Evolutionary conservation across 1,140 invertebrate genomes (phyloP).

Genomic region (Drosophila subobscura): DNA sequence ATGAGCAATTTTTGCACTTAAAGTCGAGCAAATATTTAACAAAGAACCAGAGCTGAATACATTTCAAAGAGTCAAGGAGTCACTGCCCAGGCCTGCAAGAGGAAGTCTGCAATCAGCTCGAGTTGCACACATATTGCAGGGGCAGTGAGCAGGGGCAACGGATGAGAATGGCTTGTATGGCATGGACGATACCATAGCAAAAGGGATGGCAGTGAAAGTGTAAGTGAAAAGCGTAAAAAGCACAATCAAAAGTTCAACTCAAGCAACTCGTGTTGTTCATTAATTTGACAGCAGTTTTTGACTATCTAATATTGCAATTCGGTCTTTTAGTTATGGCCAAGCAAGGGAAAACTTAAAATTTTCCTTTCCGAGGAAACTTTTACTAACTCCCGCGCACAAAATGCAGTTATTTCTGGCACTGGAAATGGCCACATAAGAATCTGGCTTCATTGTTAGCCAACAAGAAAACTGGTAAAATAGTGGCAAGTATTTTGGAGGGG

Average conservation of each 20-base stretch:
- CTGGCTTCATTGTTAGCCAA: too few species aligned
- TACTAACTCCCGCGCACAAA: slow-evolving; percentile 64
- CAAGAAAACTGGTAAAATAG: too few species aligned
- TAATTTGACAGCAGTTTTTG: slow-evolving; percentile 58
- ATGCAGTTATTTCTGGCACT: slow-evolving; percentile 62
- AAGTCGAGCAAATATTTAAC: slow-evolving; percentile 13
- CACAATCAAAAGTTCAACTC: slow-evolving; percentile 21
- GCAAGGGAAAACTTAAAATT: slow-evolving; percentile 35
- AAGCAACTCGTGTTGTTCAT: slow-evolving; percentile 61
- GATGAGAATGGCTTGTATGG: too few species aligned
- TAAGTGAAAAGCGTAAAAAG: background rate
- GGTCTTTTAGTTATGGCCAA: background rate
- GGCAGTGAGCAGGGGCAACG: too few species aligned
- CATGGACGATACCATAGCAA: background rate
- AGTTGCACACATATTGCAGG: slow-evolving; percentile 3
- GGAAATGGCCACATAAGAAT: slow-evolving; percentile 29
- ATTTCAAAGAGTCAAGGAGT: slow-evolving; percentile 19
- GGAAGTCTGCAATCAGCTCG: slow-evolving; percentile 39
- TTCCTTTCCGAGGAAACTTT: slow-evolving; percentile 66
- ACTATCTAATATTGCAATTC: slow-evolving; percentile 56
- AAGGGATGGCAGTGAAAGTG: background rate
- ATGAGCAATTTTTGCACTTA: slow-evolving; percentile 26
- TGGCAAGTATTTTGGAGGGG: too few species aligned
- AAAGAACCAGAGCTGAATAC: slow-evolving; percentile 9
- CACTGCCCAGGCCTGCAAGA: slow-evolving; percentile 9